Base-by-base conservation (phyloP, 2,797 vertebrate species). In the Ambastaia sidthimunki region DNA sequence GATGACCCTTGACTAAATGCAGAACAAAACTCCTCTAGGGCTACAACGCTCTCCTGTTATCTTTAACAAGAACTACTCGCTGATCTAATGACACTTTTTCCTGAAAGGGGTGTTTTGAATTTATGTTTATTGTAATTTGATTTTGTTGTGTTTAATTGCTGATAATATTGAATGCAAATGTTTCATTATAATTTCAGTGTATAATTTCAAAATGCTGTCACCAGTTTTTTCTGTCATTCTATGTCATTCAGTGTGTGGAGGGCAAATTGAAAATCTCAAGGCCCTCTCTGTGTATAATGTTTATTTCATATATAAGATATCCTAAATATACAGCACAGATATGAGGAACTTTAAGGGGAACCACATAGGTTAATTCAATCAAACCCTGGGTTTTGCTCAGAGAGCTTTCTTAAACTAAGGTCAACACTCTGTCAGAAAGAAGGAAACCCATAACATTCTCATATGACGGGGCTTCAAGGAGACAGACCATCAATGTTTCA, bases 1-100 rank as follows among this genome's bases (percentile, higher is more conserved):
- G 91, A 92, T 92, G 87, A 85, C 82, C 84, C 80, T 68, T 37
- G 21, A 68, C 74, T 66, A 50, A 47, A n/a, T 67, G 28, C 12
- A 48, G 65, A 76, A 31, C 23, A 47, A 60, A 78, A 66, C 47
- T 66, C 13, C 23, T 77, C 52, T 37, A 54, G 68, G 69, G 63
- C 63, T 71, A 41, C 31, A 62, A 37, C 31, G 57, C 52, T 60
- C 55, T 57, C 19, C 41, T 41, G 70, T 52, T 57, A 16, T 12
- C 13, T 25, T 57, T 28, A 54, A 31, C 54, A 13, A 62, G 0
- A 13, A 19, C 60, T 31, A 41, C 47, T 78, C 60, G 19, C 19
- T 70, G 76, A 57, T 79, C 28, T 71, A 63, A 75, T 63, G n/a
- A 70, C 19, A 66, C 65, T 67, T 69, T 37, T 78, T 48, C 18